A percentile compares a stretch with the other conserved stretches of the same genome.
Evolutionary conservation across 2,797 vertebrate species (phyloP).

Genomic region (Lutjanus argentimaculatus): DNA sequence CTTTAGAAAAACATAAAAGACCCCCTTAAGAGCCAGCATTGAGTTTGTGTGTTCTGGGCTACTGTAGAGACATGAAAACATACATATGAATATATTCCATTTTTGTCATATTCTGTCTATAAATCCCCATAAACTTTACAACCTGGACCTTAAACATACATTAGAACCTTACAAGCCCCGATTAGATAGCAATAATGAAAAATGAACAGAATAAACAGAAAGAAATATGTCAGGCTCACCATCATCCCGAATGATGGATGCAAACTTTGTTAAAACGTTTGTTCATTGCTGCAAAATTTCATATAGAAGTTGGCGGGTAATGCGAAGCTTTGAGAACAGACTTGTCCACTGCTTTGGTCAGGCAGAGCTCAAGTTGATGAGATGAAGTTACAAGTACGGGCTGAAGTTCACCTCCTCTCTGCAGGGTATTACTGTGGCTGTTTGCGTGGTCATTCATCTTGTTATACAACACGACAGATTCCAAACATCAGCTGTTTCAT

Average conservation of each 20-base stretch:
- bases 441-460: constrained; percentile 8
- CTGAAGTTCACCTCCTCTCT: constrained; percentile 5
- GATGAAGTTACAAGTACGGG: constrained; percentile 27
- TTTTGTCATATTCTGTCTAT: no score
- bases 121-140: no score
- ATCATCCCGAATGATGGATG: neutral
- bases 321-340: neutral
- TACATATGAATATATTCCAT: no score
- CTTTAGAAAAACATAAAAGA: no score
- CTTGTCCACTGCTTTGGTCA: neutral
- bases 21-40: no score
- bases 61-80: no score
- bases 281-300: neutral
- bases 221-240: neutral
- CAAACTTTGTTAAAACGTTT: neutral
- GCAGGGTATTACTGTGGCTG: neutral
- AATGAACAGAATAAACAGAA: neutral
- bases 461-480: constrained; percentile 53
- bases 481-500: constrained; percentile 42
- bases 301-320: no score
- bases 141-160: neutral
- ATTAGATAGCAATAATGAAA: neutral
- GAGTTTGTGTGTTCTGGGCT: no score
- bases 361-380: accelerated
- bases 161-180: no score